phyloP scores from a whole-genome alignment of 2,888 invertebrate species.

The Drosophila atripex region DNA sequence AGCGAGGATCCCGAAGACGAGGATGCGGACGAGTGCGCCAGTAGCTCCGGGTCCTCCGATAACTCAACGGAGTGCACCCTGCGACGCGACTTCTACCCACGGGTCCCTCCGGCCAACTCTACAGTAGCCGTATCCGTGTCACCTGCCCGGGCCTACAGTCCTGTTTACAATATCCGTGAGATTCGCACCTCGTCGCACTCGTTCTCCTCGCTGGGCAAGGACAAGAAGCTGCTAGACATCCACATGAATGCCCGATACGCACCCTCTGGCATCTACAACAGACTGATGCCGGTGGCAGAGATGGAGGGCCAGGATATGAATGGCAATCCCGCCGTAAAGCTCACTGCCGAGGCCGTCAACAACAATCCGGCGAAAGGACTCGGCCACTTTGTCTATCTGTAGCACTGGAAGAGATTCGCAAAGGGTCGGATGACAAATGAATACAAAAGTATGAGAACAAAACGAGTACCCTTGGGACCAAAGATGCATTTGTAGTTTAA shows the following conservation, averaged over 20 bases:
- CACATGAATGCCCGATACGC: slow-evolving; percentile 80
- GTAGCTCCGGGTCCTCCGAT: slow-evolving; percentile 80
- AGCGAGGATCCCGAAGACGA: slow-evolving; percentile 71
- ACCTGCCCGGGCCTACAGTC: slow-evolving; percentile 77
- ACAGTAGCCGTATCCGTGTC: slow-evolving; percentile 24
- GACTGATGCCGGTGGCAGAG: slow-evolving; percentile 62
- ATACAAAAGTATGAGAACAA: slow-evolving; percentile 40
- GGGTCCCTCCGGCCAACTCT: slow-evolving; percentile 30
- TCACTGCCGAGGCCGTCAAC: slow-evolving; percentile 81
- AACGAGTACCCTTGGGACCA: slow-evolving; percentile 66
- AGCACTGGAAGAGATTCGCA: slow-evolving; percentile 33
- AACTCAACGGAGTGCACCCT: slow-evolving; percentile 75
- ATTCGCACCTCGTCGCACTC: slow-evolving; percentile 83
- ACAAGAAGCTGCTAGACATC: slow-evolving; percentile 83
- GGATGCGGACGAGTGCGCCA: slow-evolving; percentile 72
- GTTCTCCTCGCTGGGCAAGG: slow-evolving; percentile 83
- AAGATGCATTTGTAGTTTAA: slow-evolving; percentile 74
- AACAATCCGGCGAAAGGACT: slow-evolving; percentile 83
- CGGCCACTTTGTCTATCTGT: slow-evolving; percentile 84
- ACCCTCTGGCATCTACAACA: slow-evolving; percentile 53
- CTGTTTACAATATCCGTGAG: slow-evolving; percentile 84
- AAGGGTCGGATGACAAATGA: slow-evolving; percentile 9
- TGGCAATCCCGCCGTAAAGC: slow-evolving; percentile 50
- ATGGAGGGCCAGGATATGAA: slow-evolving; percentile 60
- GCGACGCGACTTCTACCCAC: slow-evolving; percentile 62